phyloP scores from a whole-genome alignment of 92 coral and sea anemone species.

The Metridium senile region DNA sequence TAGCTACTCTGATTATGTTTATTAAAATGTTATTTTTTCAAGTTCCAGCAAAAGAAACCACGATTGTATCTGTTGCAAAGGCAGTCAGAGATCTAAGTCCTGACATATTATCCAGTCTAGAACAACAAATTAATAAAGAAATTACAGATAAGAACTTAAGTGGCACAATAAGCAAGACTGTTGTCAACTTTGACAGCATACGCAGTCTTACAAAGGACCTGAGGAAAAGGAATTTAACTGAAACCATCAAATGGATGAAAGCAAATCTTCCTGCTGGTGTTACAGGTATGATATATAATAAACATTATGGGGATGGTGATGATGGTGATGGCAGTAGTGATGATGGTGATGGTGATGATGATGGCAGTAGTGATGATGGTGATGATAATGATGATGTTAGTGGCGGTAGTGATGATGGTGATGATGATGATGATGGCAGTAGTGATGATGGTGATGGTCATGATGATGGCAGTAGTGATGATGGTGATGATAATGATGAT shows the following conservation, averaged over 20 bases:
- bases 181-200: slow-evolving; percentile 3
- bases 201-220: slow-evolving; percentile 49
- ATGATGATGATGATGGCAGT: too few relatives aligned
- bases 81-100: neutral
- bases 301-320: neutral
- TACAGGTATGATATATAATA: slow-evolving; percentile 8
- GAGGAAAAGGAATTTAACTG: slow-evolving; percentile 2
- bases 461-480: too few relatives aligned
- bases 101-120: neutral
- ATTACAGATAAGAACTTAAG: neutral
- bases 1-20: neutral
- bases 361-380: too few relatives aligned
- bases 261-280: slow-evolving; percentile 44
- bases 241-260: slow-evolving; percentile 39
- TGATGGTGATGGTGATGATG: too few relatives aligned
- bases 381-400: too few relatives aligned
- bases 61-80: neutral
- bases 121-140: neutral
- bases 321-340: too few relatives aligned
- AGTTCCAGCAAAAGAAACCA: neutral
- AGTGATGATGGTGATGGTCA: too few relatives aligned
- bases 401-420: too few relatives aligned
- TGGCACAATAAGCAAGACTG: neutral
- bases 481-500: too few relatives aligned
- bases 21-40: neutral